Percentiles rank a stretch among this genome's conserved stretches.
Evolutionary conservation across 2,113 vertebrate genomes (phyloP).

Genomic region (Galemys pyrenaicus): DNA sequence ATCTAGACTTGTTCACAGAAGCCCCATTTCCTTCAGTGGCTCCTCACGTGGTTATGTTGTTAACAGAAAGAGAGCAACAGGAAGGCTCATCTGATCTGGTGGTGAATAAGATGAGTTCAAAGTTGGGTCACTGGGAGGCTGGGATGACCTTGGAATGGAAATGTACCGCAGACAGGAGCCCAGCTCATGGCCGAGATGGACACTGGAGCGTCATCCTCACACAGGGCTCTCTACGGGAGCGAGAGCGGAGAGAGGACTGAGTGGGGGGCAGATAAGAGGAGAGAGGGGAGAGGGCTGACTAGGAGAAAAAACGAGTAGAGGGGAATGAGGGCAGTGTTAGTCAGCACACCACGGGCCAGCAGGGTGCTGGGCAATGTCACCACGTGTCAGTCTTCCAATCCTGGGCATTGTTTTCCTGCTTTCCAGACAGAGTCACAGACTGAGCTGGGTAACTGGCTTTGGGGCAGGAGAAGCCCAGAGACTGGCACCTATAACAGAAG

Average conservation of each 20-base stretch:
- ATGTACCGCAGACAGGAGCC: background rate
- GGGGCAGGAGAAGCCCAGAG: background rate
- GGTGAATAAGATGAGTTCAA: constrained; percentile 38
- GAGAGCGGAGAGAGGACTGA: background rate
- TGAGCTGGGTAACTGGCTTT: background rate
- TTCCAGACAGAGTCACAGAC: background rate
- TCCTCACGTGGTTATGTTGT: background rate
- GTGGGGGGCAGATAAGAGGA: background rate
- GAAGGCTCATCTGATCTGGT: constrained; percentile 52
- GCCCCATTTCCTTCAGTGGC: constrained; percentile 44
- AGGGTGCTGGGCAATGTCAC: background rate
- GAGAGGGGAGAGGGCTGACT: background rate
- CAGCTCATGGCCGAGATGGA: background rate
- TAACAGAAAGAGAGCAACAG: constrained; percentile 47
- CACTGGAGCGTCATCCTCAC: background rate
- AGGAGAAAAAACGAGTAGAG: background rate
- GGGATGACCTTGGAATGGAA: constrained; percentile 32
- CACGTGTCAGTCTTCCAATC: background rate
- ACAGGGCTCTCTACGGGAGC: background rate
- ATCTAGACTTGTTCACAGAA: constrained; percentile 42
- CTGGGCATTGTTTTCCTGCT: background rate
- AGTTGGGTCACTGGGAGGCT: background rate
- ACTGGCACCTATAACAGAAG: background rate
- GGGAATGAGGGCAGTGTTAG: background rate
- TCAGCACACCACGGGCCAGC: background rate